Evolutionary conservation across 1,140 invertebrate species (phyloP).

Genomic region (Halictus rubicundus): DNA sequence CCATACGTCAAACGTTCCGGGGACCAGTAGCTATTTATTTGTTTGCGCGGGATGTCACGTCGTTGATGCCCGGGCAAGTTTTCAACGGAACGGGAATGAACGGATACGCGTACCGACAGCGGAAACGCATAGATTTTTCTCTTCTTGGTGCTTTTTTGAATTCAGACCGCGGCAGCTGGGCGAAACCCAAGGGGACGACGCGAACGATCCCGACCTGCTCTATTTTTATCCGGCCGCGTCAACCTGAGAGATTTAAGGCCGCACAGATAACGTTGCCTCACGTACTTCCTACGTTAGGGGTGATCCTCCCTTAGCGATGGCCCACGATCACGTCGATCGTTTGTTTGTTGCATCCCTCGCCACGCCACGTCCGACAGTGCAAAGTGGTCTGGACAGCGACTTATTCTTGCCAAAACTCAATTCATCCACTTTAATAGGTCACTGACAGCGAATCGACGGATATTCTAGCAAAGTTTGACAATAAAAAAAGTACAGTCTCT

Average conservation of each 20-base stretch:
- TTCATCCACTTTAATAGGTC: too few species aligned
- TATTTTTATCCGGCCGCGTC: slow-evolving; percentile 66
- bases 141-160: slow-evolving; percentile 52
- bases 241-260: slow-evolving; percentile 63
- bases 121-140: slow-evolving; percentile 50
- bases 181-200: slow-evolving; percentile 26
- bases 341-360: slow-evolving; percentile 22
- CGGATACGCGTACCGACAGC: slow-evolving; percentile 36
- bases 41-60: slow-evolving; percentile 27
- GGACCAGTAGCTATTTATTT: slow-evolving; percentile 18
- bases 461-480: too few species aligned
- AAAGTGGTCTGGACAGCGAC: too few species aligned
- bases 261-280: slow-evolving; percentile 57
- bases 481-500: too few species aligned
- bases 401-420: too few species aligned
- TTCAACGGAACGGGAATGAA: slow-evolving; percentile 16
- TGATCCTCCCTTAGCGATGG: slow-evolving; percentile 35
- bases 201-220: slow-evolving; percentile 55
- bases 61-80: slow-evolving; percentile 26
- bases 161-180: slow-evolving; percentile 55
- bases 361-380: too few species aligned
- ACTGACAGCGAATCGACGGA: too few species aligned
- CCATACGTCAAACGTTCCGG: slow-evolving; percentile 15
- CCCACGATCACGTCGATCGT: slow-evolving; percentile 47
- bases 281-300: slow-evolving; percentile 43